phyloP scores from a whole-genome alignment of 1,140 invertebrate genomes.

The Scaptomyza hsui region DNA sequence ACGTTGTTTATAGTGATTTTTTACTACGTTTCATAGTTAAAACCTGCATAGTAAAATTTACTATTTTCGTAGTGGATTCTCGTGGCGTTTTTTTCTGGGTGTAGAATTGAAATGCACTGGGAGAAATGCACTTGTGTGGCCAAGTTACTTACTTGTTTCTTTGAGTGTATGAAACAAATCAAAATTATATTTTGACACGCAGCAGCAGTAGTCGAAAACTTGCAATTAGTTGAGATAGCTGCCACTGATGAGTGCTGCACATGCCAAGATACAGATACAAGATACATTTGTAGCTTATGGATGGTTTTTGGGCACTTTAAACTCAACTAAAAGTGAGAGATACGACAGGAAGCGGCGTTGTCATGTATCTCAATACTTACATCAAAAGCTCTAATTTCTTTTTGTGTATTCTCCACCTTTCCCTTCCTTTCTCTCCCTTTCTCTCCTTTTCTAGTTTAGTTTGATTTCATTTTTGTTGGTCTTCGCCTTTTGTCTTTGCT shows the following conservation, averaged over 20 bases:
- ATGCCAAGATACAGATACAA: conserved; percentile 30
- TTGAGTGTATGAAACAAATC: too few relatives aligned
- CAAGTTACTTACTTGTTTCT: too few relatives aligned
- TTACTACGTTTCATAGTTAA: too few relatives aligned
- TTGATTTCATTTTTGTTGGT: conserved; percentile 16
- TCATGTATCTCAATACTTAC: conserved; percentile 40
- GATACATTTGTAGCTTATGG: conserved; percentile 27
- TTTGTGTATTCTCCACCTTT: background rate
- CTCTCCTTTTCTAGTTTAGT: background rate
- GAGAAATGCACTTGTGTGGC: too few relatives aligned
- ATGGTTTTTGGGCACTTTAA: conserved; percentile 63
- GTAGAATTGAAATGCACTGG: too few relatives aligned
- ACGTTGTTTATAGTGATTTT: too few relatives aligned
- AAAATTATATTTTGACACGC: conserved; percentile 80
- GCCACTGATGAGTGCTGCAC: conserved; percentile 40
- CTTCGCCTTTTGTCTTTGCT: conserved; percentile 28
- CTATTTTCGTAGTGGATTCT: too few relatives aligned
- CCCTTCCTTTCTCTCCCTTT: too few relatives aligned
- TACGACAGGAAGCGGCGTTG: conserved; percentile 52
- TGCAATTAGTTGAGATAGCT: conserved; percentile 59
- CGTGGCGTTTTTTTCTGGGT: too few relatives aligned
- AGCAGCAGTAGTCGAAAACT: conserved; percentile 53
- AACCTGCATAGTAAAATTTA: too few relatives aligned
- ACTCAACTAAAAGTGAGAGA: conserved; percentile 33
- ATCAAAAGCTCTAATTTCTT: conserved; percentile 23